Percentiles rank a stretch among this genome's conserved stretches.
Conservation (phyloP, 1,140 invertebrate species). For the Pseudomyrmex flavicornis region DNA sequence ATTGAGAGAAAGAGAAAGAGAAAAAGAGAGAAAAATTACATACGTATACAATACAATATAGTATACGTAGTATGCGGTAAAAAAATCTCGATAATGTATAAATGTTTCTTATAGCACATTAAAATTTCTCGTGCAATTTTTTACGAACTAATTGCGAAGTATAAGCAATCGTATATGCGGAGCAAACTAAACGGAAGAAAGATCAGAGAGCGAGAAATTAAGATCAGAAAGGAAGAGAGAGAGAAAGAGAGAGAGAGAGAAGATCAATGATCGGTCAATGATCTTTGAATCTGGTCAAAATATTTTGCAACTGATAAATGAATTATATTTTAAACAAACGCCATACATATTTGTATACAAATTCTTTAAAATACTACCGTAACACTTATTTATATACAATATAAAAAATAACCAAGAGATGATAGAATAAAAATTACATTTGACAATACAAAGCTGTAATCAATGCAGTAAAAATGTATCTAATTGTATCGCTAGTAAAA, state of each 20-base stretch:
- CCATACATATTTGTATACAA: too few relatives aligned
- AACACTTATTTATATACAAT: not conserved
- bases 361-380: not conserved
- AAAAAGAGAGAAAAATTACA: too few relatives aligned
- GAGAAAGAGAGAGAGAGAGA: constrained; percentile 61
- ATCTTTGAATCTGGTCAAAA: constrained; percentile 57
- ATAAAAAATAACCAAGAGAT: not conserved
- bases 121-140: too few relatives aligned
- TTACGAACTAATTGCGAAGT: too few relatives aligned
- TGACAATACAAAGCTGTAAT: too few relatives aligned
- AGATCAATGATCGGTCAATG: constrained; percentile 69
- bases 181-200: constrained; percentile 2
- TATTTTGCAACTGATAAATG: not conserved
- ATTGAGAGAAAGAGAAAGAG: too few relatives aligned
- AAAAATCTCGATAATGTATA: too few relatives aligned
- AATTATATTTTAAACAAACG: not conserved
- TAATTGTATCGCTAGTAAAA: not conserved
- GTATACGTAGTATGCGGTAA: too few relatives aligned
- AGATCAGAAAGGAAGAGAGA: constrained; percentile 23
- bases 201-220: constrained; percentile 7
- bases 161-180: not conserved
- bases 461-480: not conserved
- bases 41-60: too few relatives aligned
- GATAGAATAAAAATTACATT: not conserved
- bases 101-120: too few relatives aligned